These are phyloP conservation scores for Arenaria interpres DNA, from an alignment of 2,113 vertebrate species.

Conservation along the genomic window DNA sequence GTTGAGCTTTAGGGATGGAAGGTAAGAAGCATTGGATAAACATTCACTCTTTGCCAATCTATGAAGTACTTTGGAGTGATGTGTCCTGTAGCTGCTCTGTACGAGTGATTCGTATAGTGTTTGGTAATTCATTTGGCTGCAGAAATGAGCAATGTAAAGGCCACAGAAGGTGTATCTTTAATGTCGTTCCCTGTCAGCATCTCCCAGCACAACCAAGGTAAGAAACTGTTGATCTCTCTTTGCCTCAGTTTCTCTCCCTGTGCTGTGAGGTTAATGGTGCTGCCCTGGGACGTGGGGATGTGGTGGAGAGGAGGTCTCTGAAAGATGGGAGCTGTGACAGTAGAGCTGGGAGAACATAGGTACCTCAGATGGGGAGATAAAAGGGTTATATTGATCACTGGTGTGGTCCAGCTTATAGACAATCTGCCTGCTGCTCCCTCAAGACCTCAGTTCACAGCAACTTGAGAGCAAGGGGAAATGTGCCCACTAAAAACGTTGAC, in stretches of 20 bases:
- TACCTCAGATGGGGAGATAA: background rate
- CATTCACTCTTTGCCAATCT: background rate
- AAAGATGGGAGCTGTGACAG: background rate
- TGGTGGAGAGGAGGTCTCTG: background rate
- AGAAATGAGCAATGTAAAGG: background rate
- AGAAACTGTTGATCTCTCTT: background rate
- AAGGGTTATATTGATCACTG: background rate
- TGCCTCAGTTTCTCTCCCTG: background rate
- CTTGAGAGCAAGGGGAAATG: slow-evolving; percentile 1
- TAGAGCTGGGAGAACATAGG: background rate
- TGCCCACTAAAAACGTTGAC: slow-evolving; percentile 54
- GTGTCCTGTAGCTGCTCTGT: background rate
- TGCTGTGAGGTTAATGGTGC: background rate
- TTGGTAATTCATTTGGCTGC: background rate
- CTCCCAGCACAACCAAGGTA: background rate
- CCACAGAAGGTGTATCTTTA: background rate
- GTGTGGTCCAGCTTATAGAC: background rate
- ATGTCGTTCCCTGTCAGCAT: background rate
- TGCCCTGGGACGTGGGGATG: background rate
- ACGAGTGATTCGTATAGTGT: accelerated
- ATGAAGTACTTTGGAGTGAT: background rate
- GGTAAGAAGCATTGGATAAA: background rate
- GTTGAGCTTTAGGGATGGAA: background rate
- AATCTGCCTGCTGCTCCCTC: background rate
- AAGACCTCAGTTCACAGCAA: background rate